These are phyloP conservation scores for Perognathus longimembris DNA, from an alignment of 2,113 vertebrate species.

Conservation along the genomic window DNA sequence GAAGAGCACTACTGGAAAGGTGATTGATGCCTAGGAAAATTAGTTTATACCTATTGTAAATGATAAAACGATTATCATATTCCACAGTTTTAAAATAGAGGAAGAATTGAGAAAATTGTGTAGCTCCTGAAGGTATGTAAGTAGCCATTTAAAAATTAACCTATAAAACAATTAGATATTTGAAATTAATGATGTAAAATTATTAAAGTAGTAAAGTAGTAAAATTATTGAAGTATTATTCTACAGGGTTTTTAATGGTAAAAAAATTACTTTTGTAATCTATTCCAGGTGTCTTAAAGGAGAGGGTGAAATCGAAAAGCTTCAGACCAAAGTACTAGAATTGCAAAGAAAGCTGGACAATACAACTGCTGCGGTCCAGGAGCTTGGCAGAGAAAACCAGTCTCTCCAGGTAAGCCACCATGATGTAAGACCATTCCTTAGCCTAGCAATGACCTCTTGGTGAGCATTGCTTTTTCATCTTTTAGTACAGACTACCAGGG, in stretches of 20 bases:
- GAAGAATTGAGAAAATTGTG: not conserved
- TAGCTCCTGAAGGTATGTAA: not conserved
- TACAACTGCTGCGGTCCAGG: constrained; percentile 98
- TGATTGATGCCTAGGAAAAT: constrained; percentile 42
- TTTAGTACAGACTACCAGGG: not conserved
- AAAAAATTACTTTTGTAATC: constrained; percentile 33
- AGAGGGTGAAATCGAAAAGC: constrained; percentile 98
- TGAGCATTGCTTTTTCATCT: not conserved
- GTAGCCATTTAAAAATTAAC: constrained; percentile 25
- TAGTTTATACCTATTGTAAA: not conserved
- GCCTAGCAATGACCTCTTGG: not conserved
- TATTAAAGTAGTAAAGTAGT: constrained; percentile 9
- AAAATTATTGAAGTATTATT: constrained; percentile 47
- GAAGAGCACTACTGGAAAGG: constrained; percentile 96
- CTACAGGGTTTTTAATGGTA: constrained; percentile 8
- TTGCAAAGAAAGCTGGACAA: constrained; percentile 97
- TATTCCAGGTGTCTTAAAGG: constrained; percentile 94
- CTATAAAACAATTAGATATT: not conserved
- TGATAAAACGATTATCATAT: not conserved
- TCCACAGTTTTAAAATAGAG: not conserved
- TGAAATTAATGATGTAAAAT: constrained; percentile 58
- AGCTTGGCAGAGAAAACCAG: constrained; percentile 98
- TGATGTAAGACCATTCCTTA: no score
- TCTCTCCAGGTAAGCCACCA: constrained; percentile 92
- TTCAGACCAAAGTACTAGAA: constrained; percentile 95